Percentiles rank a stretch among this genome's conserved stretches.
Evolutionary conservation across 2,113 vertebrate species (phyloP).

Genomic region (Etia nguti): DNA sequence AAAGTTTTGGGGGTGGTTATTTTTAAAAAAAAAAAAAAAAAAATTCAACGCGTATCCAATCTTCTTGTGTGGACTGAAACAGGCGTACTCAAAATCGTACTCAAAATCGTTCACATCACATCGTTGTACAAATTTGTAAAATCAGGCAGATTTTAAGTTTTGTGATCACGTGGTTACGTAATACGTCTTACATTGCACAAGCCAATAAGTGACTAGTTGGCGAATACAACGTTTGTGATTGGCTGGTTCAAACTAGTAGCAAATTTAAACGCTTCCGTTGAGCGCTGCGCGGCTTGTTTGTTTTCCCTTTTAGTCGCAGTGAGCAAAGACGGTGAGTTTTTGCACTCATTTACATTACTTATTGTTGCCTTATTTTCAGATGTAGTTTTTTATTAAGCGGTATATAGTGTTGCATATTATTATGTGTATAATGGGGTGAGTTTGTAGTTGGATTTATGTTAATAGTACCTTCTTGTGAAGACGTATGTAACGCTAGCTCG

Average conservation of each 20-base stretch:
- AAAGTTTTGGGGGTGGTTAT: not conserved
- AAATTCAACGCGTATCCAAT: not conserved
- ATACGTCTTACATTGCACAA: not conserved
- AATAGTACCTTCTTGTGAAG: not conserved
- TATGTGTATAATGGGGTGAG: not conserved
- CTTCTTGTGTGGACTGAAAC: not conserved
- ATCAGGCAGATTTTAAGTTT: not conserved
- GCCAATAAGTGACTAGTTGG: conserved; percentile 18
- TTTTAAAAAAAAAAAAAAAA: not conserved
- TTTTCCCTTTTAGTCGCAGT: not conserved
- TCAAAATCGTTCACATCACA: not conserved
- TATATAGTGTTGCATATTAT: not conserved
- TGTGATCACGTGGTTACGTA: not conserved
- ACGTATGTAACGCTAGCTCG: not conserved
- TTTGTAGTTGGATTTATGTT: not conserved
- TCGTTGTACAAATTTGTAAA: not conserved
- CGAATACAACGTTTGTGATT: conserved; percentile 5
- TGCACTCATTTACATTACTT: not conserved
- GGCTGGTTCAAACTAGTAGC: conserved; percentile 50
- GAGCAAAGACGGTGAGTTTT: not conserved
- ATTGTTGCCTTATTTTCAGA: not conserved
- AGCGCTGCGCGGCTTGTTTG: not conserved
- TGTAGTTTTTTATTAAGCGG: not conserved
- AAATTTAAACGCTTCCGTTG: conserved; percentile 27
- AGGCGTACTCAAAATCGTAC: not conserved